These are phyloP conservation scores for Mamestra brassicae DNA, from an alignment of 2,888 invertebrate species.

Conservation along the genomic window DNA sequence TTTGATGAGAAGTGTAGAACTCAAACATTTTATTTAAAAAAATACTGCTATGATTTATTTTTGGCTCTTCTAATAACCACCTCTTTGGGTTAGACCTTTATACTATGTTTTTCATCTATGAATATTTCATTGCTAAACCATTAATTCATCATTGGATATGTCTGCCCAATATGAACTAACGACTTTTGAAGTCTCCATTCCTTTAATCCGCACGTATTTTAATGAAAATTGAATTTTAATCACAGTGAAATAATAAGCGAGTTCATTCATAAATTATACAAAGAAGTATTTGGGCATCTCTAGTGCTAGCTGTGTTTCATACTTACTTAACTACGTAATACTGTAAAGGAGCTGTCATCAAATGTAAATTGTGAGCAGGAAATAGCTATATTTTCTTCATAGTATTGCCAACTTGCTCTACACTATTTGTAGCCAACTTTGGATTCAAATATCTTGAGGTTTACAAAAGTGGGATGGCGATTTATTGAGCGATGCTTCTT, in stretches of 20 bases:
- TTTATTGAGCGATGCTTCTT: conserved; percentile 2
- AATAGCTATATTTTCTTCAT: conserved; percentile 53
- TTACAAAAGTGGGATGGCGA: conserved; percentile 8
- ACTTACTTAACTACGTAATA: conserved; percentile 38
- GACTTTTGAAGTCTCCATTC: conserved; percentile 21
- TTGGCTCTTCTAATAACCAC: background rate
- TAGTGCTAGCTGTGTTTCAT: conserved; percentile 41
- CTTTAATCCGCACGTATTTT: conserved; percentile 20
- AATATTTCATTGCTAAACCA: background rate
- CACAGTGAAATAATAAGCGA: conserved; percentile 2
- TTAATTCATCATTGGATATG: background rate
- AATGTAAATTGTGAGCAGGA: conserved; percentile 51
- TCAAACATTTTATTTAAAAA: background rate
- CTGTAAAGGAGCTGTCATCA: conserved; percentile 50
- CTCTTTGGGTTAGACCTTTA: background rate
- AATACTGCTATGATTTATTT: background rate
- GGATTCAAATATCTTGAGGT: conserved; percentile 36
- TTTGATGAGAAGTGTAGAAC: too few species aligned
- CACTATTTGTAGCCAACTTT: conserved; percentile 35
- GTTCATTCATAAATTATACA: conserved; percentile 11
- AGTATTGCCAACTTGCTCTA: conserved; percentile 43
- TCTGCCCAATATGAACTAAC: background rate
- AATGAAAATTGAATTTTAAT: conserved; percentile 38
- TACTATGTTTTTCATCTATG: background rate
- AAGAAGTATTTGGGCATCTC: conserved; percentile 31